A percentile compares a stretch with the other conserved stretches of the same genome.
Conservation (phyloP, 2,113 vertebrate genomes). For the Leptobrachium leishanense region DNA sequence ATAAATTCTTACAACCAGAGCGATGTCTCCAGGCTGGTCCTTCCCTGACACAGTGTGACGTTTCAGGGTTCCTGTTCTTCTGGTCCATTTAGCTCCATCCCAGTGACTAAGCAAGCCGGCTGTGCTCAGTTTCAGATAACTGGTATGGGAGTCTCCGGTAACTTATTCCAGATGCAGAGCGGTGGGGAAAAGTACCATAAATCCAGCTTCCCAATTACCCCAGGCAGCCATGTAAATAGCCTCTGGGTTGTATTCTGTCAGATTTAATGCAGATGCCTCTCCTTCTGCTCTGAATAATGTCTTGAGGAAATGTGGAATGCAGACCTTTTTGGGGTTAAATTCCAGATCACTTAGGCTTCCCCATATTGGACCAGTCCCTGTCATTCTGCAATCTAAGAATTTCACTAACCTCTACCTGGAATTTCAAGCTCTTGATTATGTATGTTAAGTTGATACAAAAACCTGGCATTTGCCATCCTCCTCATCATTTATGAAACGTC, state of each 20-base stretch:
- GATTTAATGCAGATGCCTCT: background rate
- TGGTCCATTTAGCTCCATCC: background rate
- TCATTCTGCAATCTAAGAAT: too few relatives aligned
- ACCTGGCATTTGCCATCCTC: too few relatives aligned
- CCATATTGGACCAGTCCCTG: too few relatives aligned
- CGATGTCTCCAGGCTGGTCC: too few relatives aligned
- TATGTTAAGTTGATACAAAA: too few relatives aligned
- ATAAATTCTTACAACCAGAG: too few relatives aligned
- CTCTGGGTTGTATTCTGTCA: background rate
- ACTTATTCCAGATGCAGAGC: background rate
- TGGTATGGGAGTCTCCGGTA: background rate
- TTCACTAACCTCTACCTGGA: too few relatives aligned
- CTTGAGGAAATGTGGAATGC: background rate
- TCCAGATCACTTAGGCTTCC: background rate
- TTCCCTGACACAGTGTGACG: too few relatives aligned
- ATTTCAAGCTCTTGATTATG: too few relatives aligned
- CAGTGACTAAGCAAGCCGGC: background rate
- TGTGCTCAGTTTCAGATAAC: background rate
- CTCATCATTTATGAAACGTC: too few relatives aligned
- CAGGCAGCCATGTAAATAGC: background rate
- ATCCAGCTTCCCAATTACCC: background rate
- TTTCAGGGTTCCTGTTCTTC: background rate
- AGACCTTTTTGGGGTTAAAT: background rate
- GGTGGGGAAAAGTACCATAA: background rate
- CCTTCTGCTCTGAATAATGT: background rate